phyloP scores from a whole-genome alignment of 2,888 invertebrate genomes.

The Stomorhina lunata region DNA sequence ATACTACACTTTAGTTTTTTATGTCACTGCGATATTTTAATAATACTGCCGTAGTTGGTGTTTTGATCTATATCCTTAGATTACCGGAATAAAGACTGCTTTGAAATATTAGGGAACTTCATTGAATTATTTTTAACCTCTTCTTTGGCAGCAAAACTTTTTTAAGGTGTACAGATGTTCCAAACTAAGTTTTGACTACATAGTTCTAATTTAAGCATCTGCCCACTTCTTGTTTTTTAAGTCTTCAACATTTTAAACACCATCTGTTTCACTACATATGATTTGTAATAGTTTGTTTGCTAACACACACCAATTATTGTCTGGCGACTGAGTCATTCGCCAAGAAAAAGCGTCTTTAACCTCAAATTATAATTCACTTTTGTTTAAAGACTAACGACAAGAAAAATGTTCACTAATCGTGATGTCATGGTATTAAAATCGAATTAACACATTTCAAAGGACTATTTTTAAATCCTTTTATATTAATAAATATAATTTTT shows the following conservation, averaged over 20 bases:
- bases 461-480: background rate
- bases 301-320: background rate
- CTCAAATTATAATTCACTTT: conserved; percentile 68
- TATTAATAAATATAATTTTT: background rate
- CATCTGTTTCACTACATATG: conserved; percentile 23
- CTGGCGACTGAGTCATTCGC: conserved; percentile 70
- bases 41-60: too few relatives aligned
- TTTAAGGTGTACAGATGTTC: background rate
- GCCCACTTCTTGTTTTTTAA: background rate
- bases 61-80: too few relatives aligned
- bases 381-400: background rate
- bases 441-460: background rate
- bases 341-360: conserved; percentile 71
- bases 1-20: too few relatives aligned
- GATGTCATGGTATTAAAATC: conserved; percentile 42
- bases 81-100: too few relatives aligned
- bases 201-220: background rate
- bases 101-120: too few relatives aligned
- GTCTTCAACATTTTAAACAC: conserved; percentile 4
- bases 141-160: too few relatives aligned
- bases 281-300: background rate
- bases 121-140: too few relatives aligned
- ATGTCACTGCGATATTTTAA: too few relatives aligned
- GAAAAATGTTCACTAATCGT: background rate
- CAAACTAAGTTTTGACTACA: background rate